These are phyloP conservation scores for Chaetoderma sp. DNA, from an alignment of 2,888 invertebrate genomes.

Conservation along the genomic window DNA sequence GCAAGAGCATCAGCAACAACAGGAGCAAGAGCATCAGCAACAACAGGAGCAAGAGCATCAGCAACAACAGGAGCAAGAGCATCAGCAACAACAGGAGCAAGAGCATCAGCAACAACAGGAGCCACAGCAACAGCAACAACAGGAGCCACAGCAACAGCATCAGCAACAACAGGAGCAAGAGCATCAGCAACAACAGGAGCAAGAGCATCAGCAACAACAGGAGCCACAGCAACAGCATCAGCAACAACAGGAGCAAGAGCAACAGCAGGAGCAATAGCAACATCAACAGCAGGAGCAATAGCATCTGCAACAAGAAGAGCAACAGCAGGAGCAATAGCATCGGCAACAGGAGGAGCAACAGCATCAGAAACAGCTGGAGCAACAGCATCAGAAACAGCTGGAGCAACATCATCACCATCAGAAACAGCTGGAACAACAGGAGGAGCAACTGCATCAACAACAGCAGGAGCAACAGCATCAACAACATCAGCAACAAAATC, in stretches of 20 bases:
- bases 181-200: too few relatives aligned
- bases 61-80: neutral
- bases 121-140: neutral
- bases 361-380: neutral
- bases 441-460: neutral
- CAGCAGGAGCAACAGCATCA: neutral
- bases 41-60: neutral
- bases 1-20: neutral
- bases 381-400: neutral
- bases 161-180: too few relatives aligned
- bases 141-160: neutral
- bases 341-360: neutral
- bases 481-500: neutral
- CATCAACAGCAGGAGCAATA: neutral
- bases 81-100: neutral
- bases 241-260: neutral
- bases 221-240: neutral
- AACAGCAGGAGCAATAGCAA: neutral
- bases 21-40: neutral
- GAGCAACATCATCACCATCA: neutral
- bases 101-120: neutral
- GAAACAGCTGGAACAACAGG: neutral
- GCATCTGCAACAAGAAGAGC: too few relatives aligned
- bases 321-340: neutral
- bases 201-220: too few relatives aligned